Base-by-base conservation (phyloP, 1,140 invertebrate genomes). In the Drosophila lini region DNA sequence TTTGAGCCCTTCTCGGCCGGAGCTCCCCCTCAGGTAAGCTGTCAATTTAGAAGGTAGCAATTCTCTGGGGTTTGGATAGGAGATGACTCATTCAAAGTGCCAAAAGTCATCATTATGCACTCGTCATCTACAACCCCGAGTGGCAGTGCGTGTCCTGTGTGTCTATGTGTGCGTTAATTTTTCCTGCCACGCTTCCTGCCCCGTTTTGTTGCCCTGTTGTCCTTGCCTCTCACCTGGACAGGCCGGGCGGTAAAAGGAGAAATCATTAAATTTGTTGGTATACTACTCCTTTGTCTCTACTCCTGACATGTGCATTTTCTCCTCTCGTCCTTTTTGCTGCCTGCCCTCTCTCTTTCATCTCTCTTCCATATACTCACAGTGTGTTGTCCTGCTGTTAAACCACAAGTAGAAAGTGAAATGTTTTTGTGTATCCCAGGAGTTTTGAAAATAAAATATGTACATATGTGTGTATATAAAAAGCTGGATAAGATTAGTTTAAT, bases 201-300 rank as follows among this genome's bases (percentile, higher is more conserved):
- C 32, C 28, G 57, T 47, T 45, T 79, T 45, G 16, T 53, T 34
- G 32, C 40, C 31, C 59, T 45, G 31, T 42, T 57, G 36, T 64
- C 58, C 60, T 73, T 60, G 62, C 62, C 31, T 34, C 38, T 69
- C 81, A 90, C 81, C 73, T 90, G 78, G 76, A 31, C 75, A 32
- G 50, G 32, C 28, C 19, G 16, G 53, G 47, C 52, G 34, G 50
- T 58, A 41, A 76, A 38, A 77, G 25, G 76, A 81, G 80, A 82
- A 90, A 90, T 90, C 74, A 90, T 90, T 90, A 90, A 90, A 86
- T 86, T 90, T 90, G 80, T 90, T 90, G 80, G 81, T 90, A 90
- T 90, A 88, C 81, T 71, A 88, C 81, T 76, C 77, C 65, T 80
- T 80, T 83, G 76, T 76, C 63, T 74, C 67, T 78, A 38, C 40